Evolutionary conservation across 2,888 invertebrate species (phyloP).

Genomic region (Orthonevra nobilis): DNA sequence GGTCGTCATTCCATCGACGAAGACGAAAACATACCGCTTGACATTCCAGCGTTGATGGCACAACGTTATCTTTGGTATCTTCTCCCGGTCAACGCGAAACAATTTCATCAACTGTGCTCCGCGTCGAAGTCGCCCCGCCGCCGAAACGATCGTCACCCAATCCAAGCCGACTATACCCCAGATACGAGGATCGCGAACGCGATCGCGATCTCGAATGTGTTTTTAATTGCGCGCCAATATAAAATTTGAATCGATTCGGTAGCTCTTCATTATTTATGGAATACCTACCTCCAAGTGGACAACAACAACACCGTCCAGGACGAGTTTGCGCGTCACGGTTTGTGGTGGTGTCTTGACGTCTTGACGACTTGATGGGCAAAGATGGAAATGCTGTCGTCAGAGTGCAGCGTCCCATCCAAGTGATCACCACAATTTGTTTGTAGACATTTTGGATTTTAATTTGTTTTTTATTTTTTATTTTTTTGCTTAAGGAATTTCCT

Average conservation of each 20-base stretch:
- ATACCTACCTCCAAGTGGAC: constrained; percentile 18
- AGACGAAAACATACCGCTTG: constrained; percentile 49
- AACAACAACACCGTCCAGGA: constrained; percentile 43
- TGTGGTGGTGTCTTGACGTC: constrained; percentile 39
- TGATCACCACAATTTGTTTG: constrained; percentile 12
- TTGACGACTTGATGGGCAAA: constrained; percentile 6
- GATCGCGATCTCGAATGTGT: constrained; percentile 43
- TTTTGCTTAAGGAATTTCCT: constrained; percentile 29
- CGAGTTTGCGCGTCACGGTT: constrained; percentile 57
- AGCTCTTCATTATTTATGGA: constrained; percentile 69
- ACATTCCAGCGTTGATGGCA: constrained; percentile 59
- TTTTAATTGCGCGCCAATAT: constrained; percentile 69
- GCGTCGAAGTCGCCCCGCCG: too few relatives aligned
- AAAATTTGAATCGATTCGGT: constrained; percentile 69
- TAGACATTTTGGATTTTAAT: constrained; percentile 54
- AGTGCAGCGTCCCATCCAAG: too few relatives aligned
- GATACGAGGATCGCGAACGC: background rate
- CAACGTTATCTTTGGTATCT: constrained; percentile 60
- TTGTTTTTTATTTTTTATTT: constrained; percentile 11
- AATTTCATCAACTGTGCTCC: constrained; percentile 62
- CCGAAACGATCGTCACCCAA: background rate
- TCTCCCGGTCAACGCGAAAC: constrained; percentile 49
- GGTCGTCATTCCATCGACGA: constrained; percentile 37
- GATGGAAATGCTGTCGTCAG: constrained; percentile 29
- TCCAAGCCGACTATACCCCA: constrained; percentile 1